Evolutionary conservation across 2,113 vertebrate genomes (phyloP).

Genomic region (Erythrocercus mccallii): DNA sequence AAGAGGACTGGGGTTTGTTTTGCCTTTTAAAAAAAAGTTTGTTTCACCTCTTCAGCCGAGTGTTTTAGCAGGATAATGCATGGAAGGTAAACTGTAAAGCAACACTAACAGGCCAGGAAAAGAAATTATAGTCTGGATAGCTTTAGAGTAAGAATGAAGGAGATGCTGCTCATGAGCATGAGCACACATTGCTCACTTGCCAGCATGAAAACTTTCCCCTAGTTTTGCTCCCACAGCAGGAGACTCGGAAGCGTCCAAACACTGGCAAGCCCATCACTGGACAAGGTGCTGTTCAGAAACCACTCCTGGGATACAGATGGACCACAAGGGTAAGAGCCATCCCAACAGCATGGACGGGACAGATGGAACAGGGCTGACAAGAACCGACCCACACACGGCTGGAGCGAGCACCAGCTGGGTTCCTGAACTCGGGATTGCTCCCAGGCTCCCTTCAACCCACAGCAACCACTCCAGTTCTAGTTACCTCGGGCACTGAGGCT

Average conservation of each 20-base stretch:
- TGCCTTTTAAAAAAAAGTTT: neutral
- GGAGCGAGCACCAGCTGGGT: neutral
- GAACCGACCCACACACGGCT: neutral
- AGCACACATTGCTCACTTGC: neutral
- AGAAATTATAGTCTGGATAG: constrained; percentile 13
- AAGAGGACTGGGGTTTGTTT: neutral
- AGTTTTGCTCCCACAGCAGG: constrained; percentile 26
- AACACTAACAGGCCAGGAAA: constrained; percentile 29
- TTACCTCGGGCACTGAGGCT: constrained; percentile 13
- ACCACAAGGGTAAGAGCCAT: neutral
- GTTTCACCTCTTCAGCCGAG: constrained; percentile 36
- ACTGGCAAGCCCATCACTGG: neutral
- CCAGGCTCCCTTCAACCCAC: constrained; percentile 5
- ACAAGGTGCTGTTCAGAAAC: neutral
- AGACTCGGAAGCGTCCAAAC: neutral
- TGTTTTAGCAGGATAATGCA: constrained; percentile 63
- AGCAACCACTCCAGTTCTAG: constrained; percentile 10
- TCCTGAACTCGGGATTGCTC: neutral
- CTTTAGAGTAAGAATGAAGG: constrained; percentile 28
- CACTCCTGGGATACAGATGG: neutral
- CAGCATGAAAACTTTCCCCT: neutral
- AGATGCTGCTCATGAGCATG: neutral
- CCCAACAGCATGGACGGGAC: neutral
- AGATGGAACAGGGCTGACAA: neutral
- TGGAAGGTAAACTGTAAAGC: constrained; percentile 49